Base-by-base conservation (phyloP, 1,140 invertebrate species). In the Calephelis virginiensis region DNA sequence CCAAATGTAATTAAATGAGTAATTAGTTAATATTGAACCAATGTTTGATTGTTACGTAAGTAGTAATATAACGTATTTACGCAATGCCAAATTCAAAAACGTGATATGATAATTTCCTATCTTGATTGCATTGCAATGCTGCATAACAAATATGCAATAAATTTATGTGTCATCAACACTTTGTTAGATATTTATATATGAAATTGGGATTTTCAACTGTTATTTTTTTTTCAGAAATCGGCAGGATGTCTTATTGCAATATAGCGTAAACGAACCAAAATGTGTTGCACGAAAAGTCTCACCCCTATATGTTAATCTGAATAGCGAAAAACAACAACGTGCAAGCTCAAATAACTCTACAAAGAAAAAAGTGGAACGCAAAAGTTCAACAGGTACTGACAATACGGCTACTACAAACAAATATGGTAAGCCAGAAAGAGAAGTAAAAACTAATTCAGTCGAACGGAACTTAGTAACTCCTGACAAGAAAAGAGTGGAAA, bases 241-340 rank as follows among this genome's bases (percentile, higher is more conserved):
- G 8, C 53, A 59, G 3, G 28, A 59, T 17, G 53, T 59, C 8
- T 59, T 59, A 59, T 8, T 38, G 37, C 28, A 59, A 5, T 59
- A 59, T n/a, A 38, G 28, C 28, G 37, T 59, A 3, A 59, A 59
- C 37, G 53, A 59, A 59, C 53, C 53, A 4, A 59, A 38, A 59
- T 59, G 53, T 59, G 11, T 59, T n/a, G 53, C 53, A 59, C 53
- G 53, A 59, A 59, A 59, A 59, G 53, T 59, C 12, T 59, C 53
- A 59, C 53, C 53, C 11, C 53, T 59, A 10, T 59, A 59, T 38
- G 53, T 59, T 59, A 59, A 59, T 59, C 28, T 59, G 6, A 38
- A 11, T 59, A 37, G 12, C n/a, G 53, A 59, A 59, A 37, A 59
- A 59, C 53, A 37, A 59, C 53, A 37, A 38, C 53, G 28, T 37